Evolutionary conservation across 2,113 vertebrate genomes (phyloP).

Genomic region (Sinosuthora webbiana): DNA sequence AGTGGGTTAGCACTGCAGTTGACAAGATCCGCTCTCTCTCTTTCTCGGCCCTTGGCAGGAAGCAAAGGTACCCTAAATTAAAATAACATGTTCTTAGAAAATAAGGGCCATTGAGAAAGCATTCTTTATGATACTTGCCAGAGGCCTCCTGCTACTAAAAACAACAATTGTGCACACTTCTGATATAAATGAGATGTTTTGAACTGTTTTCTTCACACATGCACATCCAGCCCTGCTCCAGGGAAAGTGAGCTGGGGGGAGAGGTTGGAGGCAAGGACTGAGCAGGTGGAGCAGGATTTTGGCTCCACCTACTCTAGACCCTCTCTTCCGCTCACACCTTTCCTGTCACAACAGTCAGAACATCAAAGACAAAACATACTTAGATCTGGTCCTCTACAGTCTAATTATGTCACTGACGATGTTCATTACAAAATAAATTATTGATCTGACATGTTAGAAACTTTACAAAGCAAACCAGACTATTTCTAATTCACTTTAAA

Average conservation of each 20-base stretch:
- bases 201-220: fast-evolving
- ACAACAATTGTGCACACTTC: background rate
- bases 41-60: background rate
- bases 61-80: background rate
- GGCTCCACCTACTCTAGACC: fast-evolving
- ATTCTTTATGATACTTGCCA: background rate
- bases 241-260: background rate
- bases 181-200: background rate
- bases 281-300: background rate
- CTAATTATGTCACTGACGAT: background rate
- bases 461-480: background rate
- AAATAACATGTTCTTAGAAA: background rate
- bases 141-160: background rate
- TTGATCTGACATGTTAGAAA: background rate
- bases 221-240: background rate
- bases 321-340: fast-evolving
- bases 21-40: background rate
- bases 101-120: background rate
- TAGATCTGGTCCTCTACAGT: background rate
- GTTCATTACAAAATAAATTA: background rate
- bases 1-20: background rate
- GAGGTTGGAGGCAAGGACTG: background rate
- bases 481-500: background rate
- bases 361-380: background rate
- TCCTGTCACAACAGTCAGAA: background rate